A percentile compares a stretch with the other conserved stretches of the same genome.
These are phyloP conservation scores for Gerris buenoi DNA, from an alignment of 1,140 invertebrate genomes.

Conservation along the genomic window DNA sequence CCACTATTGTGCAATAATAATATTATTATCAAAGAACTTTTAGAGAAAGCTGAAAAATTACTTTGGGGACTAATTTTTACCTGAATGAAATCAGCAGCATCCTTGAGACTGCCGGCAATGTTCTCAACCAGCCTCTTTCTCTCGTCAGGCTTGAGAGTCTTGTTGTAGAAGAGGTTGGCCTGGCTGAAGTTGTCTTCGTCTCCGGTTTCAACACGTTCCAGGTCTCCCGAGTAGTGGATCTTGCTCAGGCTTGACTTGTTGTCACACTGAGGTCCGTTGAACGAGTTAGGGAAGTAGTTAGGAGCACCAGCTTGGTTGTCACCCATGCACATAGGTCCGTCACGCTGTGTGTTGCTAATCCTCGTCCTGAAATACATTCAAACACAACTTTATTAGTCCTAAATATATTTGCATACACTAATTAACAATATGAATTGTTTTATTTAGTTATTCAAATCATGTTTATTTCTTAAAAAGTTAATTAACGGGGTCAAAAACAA, in stretches of 20 bases:
- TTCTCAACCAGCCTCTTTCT: slow-evolving; percentile 60
- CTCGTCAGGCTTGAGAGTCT: slow-evolving; percentile 56
- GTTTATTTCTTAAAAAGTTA: no score
- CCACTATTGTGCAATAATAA: not conserved
- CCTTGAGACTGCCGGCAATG: slow-evolving; percentile 57
- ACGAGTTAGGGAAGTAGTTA: slow-evolving; percentile 94
- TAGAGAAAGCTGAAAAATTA: not conserved
- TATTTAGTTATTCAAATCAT: no score
- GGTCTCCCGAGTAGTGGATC: slow-evolving; percentile 15
- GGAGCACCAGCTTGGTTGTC: slow-evolving; percentile 62
- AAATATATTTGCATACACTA: no score
- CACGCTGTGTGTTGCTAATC: slow-evolving; percentile 68
- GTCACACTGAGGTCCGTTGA: slow-evolving; percentile 54
- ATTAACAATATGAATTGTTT: no score
- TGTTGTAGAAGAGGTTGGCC: slow-evolving; percentile 61
- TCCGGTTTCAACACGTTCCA: slow-evolving; percentile 39
- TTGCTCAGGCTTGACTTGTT: slow-evolving; percentile 31
- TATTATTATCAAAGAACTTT: not conserved
- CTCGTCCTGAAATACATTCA: slow-evolving; percentile 24
- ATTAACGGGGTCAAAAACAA: no score
- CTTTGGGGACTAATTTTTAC: slow-evolving; percentile 27
- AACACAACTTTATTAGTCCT: no score
- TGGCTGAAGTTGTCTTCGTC: slow-evolving; percentile 87
- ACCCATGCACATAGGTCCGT: slow-evolving; percentile 52
- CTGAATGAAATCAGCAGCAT: slow-evolving; percentile 72